Conservation (phyloP, 2,888 invertebrate species). For the Frankliniella fusca region DNA sequence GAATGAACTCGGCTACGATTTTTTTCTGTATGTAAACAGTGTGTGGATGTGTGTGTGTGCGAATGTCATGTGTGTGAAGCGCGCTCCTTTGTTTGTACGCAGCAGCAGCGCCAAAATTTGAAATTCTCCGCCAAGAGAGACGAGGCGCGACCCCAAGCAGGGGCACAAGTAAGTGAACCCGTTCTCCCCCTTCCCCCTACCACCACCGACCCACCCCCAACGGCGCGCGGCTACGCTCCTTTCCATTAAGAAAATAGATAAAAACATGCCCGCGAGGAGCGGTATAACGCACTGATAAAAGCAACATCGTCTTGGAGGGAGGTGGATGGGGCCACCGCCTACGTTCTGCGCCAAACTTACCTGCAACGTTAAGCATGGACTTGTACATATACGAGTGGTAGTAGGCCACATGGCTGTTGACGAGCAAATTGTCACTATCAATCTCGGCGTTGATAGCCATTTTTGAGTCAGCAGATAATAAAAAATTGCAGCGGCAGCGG, state of each 20-base stretch:
- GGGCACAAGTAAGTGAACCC: no score
- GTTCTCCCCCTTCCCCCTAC: no score
- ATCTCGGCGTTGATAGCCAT: constrained; percentile 21
- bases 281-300: no score
- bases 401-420: constrained; percentile 16
- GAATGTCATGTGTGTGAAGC: neutral
- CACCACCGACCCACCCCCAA: no score
- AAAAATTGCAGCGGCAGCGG: neutral
- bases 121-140: no score
- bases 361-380: constrained; percentile 19
- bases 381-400: constrained; percentile 14
- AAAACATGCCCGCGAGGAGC: no score
- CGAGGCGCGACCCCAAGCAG: no score
- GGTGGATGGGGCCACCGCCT: neutral
- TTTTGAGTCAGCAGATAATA: neutral
- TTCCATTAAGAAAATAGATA: no score
- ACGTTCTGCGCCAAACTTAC: neutral
- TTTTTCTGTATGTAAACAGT: neutral
- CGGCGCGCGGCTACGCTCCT: no score
- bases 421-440: constrained; percentile 20
- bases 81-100: neutral
- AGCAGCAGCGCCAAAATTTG: neutral
- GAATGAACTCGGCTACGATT: neutral
- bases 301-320: no score
- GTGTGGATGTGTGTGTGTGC: neutral